Base-by-base conservation (phyloP, 2,888 invertebrate species). In the Cancer borealis region DNA sequence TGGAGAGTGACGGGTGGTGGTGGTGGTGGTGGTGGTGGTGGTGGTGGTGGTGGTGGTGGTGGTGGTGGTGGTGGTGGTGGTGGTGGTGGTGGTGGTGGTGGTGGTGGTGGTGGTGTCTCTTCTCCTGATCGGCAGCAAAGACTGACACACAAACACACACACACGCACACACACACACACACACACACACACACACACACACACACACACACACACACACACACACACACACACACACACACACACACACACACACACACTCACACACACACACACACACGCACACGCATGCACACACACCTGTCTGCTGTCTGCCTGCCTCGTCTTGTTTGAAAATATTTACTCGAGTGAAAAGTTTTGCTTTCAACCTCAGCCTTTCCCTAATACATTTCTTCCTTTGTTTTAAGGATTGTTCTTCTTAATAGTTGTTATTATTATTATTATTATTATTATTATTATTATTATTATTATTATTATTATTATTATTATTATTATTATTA, bases 161-260 rank as follows among this genome's bases (percentile, higher is more conserved):
- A 88, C 88, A 88, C 88, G 46, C 88, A 88, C 88, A 88, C 88
- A 88, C 88, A 88, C 88, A 88, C 88, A 47, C 47, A 79, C 79
- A 79, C 79, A 79, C 79, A 79, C 79, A 79, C 79, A 79, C 79
- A 79, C 79, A 79, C 79, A 79, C 79, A 79, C 79, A 79, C 79
- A 79, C 79, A 79, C 79, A 79, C 79, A 79, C 79, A 79, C 73
- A 79, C 66, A 66, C 66, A 66, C 66, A 66, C 66, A 66, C 66
- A 66, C 66, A 88, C 88, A 88, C 46, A 88, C 88, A 88, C 88
- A 88, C 88, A 88, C 88, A 88, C 88, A 88, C 88, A 88, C 88
- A 88, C 88, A 88, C 88, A 88, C 88, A 88, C 88, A 88, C 88
- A 88, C 88, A 88, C 88, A 47, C 47, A 79, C 79, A 79, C 79